Conservation (phyloP, 2,888 invertebrate species). For the Phrixothrix hirtus region DNA sequence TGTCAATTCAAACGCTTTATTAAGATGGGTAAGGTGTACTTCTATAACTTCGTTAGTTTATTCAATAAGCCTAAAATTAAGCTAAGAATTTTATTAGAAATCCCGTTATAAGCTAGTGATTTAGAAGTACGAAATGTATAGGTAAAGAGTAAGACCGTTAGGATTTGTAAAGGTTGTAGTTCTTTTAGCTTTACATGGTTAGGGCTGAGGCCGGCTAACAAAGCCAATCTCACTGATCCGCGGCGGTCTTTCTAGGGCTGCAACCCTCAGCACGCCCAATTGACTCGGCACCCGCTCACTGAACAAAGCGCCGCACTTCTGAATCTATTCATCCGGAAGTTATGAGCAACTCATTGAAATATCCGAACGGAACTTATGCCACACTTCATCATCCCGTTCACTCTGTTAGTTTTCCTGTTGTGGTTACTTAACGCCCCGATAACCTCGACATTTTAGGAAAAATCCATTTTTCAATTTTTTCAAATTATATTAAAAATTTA, state of each 20-base stretch:
- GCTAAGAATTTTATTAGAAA: too few species aligned
- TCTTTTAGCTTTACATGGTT: constrained; percentile 45
- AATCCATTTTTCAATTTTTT: constrained; percentile 2
- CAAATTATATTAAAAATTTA: neutral
- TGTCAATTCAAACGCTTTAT: too few species aligned
- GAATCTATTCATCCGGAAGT: constrained; percentile 51
- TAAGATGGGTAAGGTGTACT: too few species aligned
- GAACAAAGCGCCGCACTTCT: constrained; percentile 48
- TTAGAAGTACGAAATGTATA: too few species aligned
- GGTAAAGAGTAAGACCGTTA: neutral
- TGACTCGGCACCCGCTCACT: constrained; percentile 48
- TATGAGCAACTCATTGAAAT: constrained; percentile 56
- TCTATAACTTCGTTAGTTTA: too few species aligned
- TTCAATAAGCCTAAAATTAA: too few species aligned
- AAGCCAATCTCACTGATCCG: constrained; percentile 50
- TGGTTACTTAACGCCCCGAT: constrained; percentile 36
- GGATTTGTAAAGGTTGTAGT: constrained; percentile 37
- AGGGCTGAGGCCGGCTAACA: constrained; percentile 47
- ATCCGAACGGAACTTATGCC: constrained; percentile 51
- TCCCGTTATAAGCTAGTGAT: too few species aligned
- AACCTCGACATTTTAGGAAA: constrained; percentile 21
- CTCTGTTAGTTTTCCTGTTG: constrained; percentile 44
- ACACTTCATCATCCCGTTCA: constrained; percentile 48
- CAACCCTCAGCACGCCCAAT: constrained; percentile 47
- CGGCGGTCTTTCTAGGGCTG: constrained; percentile 40